Percentiles rank a stretch among this genome's conserved stretches.
Conservation (phyloP, 1,140 invertebrate species). For the Scaptomyza hsui region DNA sequence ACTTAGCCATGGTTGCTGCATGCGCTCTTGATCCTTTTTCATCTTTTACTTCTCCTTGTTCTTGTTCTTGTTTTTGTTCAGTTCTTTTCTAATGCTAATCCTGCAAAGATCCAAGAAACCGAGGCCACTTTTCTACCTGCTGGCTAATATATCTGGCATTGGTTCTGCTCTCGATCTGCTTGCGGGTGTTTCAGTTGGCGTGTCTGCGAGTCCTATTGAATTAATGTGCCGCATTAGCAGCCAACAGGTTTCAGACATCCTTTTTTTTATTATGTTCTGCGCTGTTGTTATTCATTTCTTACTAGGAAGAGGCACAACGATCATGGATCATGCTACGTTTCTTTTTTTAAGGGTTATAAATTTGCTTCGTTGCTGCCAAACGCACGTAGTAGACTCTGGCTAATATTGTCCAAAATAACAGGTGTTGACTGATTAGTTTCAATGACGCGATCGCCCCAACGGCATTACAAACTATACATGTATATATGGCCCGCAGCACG, state of each 20-base stretch:
- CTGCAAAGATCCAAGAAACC: slow-evolving; percentile 34
- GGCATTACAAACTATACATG: not conserved
- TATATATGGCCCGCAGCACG: slow-evolving; percentile 44
- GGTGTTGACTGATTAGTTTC: slow-evolving; percentile 73
- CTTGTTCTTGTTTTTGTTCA: not conserved
- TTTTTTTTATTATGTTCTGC: slow-evolving; percentile 13
- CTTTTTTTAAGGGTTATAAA: slow-evolving; percentile 37
- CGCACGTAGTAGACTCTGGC: slow-evolving; percentile 42
- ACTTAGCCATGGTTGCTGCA: slow-evolving; percentile 38
- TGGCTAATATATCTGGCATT: not conserved
- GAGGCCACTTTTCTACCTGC: slow-evolving; percentile 60
- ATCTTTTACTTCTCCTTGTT: slow-evolving; percentile 39
- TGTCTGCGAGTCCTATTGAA: slow-evolving; percentile 55
- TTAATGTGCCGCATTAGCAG: slow-evolving; percentile 69
- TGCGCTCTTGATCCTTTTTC: slow-evolving; percentile 6
- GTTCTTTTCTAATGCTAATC: slow-evolving; percentile 67
- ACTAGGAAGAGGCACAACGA: slow-evolving; percentile 23
- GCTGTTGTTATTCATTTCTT: slow-evolving; percentile 2
- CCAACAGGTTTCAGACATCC: slow-evolving; percentile 65
- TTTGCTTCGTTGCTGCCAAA: slow-evolving; percentile 4
- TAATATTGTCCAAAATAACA: slow-evolving; percentile 74
- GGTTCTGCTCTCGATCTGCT: slow-evolving; percentile 21
- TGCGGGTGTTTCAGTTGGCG: slow-evolving; percentile 24
- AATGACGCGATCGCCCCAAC: slow-evolving; percentile 27
- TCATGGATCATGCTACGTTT: slow-evolving; percentile 11